phyloP scores from a whole-genome alignment of 1,140 invertebrate genomes.

The Drosophila nannoptera region DNA sequence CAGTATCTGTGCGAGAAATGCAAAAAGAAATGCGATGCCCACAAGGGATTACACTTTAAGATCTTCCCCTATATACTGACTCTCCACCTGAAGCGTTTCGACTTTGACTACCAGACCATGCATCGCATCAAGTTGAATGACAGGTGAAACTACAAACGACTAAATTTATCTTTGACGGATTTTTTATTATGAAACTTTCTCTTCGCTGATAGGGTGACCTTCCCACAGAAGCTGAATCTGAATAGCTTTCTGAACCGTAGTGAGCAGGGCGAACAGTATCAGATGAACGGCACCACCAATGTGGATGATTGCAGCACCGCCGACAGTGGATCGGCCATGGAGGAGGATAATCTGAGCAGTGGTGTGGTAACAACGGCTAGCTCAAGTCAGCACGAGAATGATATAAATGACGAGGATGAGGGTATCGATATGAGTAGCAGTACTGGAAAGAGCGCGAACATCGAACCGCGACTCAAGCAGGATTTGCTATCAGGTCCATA shows the following conservation, averaged over 20 bases:
- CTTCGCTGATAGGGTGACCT: constrained; percentile 84
- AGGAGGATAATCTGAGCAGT: constrained; percentile 82
- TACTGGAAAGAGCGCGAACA: constrained; percentile 71
- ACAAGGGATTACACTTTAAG: constrained; percentile 94
- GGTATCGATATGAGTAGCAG: constrained; percentile 85
- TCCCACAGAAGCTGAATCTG: constrained; percentile 90
- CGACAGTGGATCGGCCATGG: constrained; percentile 84
- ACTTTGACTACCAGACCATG: constrained; percentile 93
- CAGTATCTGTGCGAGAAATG: constrained; percentile 95
- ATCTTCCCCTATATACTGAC: constrained; percentile 94
- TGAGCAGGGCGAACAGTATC: constrained; percentile 46
- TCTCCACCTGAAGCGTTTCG: constrained; percentile 93
- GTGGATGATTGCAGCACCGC: constrained; percentile 85
- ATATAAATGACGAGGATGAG: constrained; percentile 81
- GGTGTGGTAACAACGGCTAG: constrained; percentile 72
- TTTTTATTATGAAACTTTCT: constrained; percentile 50
- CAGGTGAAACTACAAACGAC: constrained; percentile 81
- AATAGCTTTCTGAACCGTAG: constrained; percentile 84
- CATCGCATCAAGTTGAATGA: constrained; percentile 95
- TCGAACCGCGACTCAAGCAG: constrained; percentile 54
- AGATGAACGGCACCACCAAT: constrained; percentile 52
- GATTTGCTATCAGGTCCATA: constrained; percentile 83
- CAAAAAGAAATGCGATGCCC: constrained; percentile 93
- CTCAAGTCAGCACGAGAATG: constrained; percentile 75
- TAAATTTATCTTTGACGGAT: neutral